Percentiles rank a stretch among this genome's conserved stretches.
Evolutionary conservation across 1,140 invertebrate species (phyloP).

Genomic region (Brachionus asplanchnoidis): DNA sequence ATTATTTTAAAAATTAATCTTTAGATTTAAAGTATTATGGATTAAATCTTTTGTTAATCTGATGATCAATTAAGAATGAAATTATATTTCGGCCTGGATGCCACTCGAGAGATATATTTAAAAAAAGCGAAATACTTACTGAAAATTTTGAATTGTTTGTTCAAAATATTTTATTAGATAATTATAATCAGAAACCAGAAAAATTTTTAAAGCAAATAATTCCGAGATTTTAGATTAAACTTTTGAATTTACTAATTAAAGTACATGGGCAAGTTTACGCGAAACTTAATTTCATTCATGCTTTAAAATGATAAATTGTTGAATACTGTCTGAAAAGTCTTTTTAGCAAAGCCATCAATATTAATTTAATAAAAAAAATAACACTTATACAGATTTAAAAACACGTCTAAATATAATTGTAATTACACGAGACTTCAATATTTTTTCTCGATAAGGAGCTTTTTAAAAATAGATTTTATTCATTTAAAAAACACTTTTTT

Average conservation of each 20-base stretch:
- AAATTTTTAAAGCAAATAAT: too few species aligned
- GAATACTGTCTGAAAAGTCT: constrained; percentile 7
- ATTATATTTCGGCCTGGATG: background rate
- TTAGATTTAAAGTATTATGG: background rate
- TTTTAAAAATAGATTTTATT: background rate
- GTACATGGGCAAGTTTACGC: background rate
- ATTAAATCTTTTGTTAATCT: background rate
- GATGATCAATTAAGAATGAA: background rate
- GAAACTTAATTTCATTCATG: background rate
- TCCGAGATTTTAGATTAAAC: background rate
- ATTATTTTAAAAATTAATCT: background rate
- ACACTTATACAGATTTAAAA: constrained; percentile 18
- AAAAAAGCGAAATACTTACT: too few species aligned
- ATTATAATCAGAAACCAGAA: too few species aligned
- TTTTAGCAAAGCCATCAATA: background rate
- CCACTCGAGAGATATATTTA: background rate
- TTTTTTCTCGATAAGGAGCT: background rate
- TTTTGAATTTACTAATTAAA: background rate
- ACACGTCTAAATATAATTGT: background rate
- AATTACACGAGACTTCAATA: background rate
- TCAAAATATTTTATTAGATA: background rate
- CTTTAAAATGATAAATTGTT: constrained; percentile 9
- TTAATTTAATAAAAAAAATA: background rate
- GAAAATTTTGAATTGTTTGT: background rate
- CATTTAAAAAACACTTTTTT: background rate